A percentile compares a stretch with the other conserved stretches of the same genome.
phyloP scores from a whole-genome alignment of 1,140 invertebrate species.

The Anoplolepis gracilipes region DNA sequence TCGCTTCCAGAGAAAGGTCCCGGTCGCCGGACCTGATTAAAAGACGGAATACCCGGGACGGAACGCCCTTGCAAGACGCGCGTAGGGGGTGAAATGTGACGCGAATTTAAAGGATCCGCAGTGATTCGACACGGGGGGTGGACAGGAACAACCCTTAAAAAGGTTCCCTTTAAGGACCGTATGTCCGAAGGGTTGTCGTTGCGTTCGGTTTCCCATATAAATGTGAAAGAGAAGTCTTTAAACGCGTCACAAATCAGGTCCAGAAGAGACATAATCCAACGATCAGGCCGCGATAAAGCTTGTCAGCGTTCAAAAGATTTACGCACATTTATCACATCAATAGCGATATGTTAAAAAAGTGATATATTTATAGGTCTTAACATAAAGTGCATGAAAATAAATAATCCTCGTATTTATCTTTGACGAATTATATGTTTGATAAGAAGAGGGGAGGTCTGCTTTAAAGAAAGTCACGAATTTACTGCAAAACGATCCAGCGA shows the following conservation, averaged over 20 bases:
- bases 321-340: neutral
- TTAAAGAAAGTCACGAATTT: conserved; percentile 80
- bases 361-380: neutral
- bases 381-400: neutral
- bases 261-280: conserved; percentile 21
- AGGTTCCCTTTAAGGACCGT: conserved; percentile 80
- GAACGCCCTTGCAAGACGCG: conserved; percentile 67
- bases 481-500: conserved; percentile 82
- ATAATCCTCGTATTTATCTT: neutral
- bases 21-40: conserved; percentile 83
- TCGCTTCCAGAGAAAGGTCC: conserved; percentile 78
- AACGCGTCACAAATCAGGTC: conserved; percentile 53
- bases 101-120: conserved; percentile 84
- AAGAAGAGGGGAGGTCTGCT: conserved; percentile 6
- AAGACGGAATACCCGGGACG: conserved; percentile 77
- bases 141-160: conserved; percentile 82
- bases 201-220: conserved; percentile 61
- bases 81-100: conserved; percentile 82
- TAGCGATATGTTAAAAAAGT: neutral
- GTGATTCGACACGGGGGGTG: conserved; percentile 82
- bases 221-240: conserved; percentile 60
- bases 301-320: conserved; percentile 34
- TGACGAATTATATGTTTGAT: neutral
- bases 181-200: conserved; percentile 79
- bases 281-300: conserved; percentile 8